Evolutionary conservation across 2,797 vertebrate genomes (phyloP).

Genomic region (Sylvilagus floridanus): DNA sequence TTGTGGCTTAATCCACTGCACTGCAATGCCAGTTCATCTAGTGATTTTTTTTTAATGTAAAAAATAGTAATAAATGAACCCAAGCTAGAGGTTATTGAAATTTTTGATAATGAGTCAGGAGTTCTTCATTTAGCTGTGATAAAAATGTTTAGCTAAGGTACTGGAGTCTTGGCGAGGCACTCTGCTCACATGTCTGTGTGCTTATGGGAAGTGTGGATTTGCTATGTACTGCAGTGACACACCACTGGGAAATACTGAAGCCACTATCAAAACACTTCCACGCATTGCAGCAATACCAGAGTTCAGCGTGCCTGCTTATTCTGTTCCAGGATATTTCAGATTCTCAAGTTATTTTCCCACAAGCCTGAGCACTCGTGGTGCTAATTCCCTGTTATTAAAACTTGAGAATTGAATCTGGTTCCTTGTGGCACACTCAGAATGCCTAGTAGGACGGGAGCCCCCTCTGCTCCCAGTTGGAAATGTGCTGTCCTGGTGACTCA

Average conservation of each 20-base stretch:
- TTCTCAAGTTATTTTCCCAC: background rate
- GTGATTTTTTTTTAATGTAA: background rate
- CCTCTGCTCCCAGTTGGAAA: constrained; percentile 56
- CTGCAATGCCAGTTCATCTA: too few relatives aligned
- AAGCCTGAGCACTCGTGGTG: background rate
- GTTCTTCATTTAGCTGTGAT: constrained; percentile 10
- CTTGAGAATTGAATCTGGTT: background rate
- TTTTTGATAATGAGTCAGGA: background rate
- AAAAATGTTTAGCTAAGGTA: background rate
- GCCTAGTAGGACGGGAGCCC: constrained; percentile 54
- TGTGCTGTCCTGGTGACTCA: constrained; percentile 72
- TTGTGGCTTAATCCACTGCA: too few relatives aligned
- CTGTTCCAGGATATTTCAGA: fast-evolving
- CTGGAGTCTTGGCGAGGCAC: too few relatives aligned
- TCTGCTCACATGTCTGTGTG: background rate
- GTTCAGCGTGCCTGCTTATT: fast-evolving
- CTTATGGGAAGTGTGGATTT: fast-evolving
- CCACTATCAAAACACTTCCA: background rate
- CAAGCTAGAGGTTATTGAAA: constrained; percentile 18
- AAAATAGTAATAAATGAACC: background rate
- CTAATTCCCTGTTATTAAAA: background rate
- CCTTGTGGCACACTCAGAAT: background rate
- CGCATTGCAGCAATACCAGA: background rate
- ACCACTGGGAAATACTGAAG: background rate
- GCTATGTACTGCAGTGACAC: background rate